A percentile compares a stretch with the other conserved stretches of the same genome.
These are phyloP conservation scores for Scomberomorus guttatus DNA, from an alignment of 2,797 vertebrate species.

Conservation along the genomic window DNA sequence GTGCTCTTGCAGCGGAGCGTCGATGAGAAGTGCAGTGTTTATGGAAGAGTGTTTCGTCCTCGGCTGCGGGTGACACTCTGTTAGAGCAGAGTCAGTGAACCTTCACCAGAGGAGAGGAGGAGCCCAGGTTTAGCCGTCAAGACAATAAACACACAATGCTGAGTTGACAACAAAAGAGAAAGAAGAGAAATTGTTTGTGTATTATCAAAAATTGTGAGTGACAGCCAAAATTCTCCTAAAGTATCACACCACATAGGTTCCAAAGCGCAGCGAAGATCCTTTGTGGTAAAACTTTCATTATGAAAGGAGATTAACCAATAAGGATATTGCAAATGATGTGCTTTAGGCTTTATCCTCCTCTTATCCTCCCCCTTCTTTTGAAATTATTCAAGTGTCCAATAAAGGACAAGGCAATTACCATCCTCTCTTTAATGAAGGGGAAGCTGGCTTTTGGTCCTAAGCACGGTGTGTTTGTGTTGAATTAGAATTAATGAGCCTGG, in stretches of 20 bases:
- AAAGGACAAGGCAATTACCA: slow-evolving; percentile 86
- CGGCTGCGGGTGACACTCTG: slow-evolving; percentile 64
- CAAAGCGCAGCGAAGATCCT: slow-evolving; percentile 45
- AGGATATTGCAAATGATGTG: slow-evolving; percentile 76
- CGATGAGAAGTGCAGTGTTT: slow-evolving; percentile 69
- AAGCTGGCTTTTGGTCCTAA: slow-evolving; percentile 78
- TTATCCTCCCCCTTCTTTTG: slow-evolving; percentile 72
- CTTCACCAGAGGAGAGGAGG: slow-evolving; percentile 60
- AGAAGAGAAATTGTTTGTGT: slow-evolving; percentile 65
- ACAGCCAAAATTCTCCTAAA: slow-evolving; percentile 59
- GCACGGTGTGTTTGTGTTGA: slow-evolving; percentile 78
- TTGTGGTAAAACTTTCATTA: slow-evolving; percentile 67
- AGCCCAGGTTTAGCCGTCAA: slow-evolving; percentile 63
- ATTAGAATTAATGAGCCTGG: slow-evolving; percentile 87
- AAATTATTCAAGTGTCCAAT: slow-evolving; percentile 84
- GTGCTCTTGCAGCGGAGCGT: slow-evolving; percentile 72
- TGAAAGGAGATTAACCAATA: slow-evolving; percentile 76
- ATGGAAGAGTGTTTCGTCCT: slow-evolving; percentile 63
- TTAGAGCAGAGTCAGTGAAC: slow-evolving; percentile 72
- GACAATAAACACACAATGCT: slow-evolving; percentile 70
- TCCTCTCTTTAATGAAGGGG: slow-evolving; percentile 80
- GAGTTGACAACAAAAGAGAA: slow-evolving; percentile 75
- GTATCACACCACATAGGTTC: slow-evolving; percentile 58
- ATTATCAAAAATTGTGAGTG: slow-evolving; percentile 65
- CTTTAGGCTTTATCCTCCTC: slow-evolving; percentile 77